phyloP scores from a whole-genome alignment of 2,113 vertebrate species.

The Marcusenius ussheri region DNA sequence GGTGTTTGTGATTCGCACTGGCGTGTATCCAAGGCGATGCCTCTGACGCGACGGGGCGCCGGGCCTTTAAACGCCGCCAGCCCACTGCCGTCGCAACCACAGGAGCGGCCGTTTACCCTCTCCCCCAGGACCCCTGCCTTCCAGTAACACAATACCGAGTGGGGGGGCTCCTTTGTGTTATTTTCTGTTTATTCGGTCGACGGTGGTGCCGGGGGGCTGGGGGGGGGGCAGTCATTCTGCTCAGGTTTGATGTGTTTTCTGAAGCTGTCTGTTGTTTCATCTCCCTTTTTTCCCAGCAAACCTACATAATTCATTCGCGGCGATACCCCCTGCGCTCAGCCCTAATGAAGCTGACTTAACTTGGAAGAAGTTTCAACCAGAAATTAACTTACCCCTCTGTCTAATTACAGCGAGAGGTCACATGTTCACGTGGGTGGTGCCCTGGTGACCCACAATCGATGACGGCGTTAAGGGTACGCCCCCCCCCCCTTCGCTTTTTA shows the following conservation, averaged over 20 bases:
- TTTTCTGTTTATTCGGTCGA: constrained; percentile 9
- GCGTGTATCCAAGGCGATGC: neutral
- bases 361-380: neutral
- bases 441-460: neutral
- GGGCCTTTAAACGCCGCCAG: neutral
- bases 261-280: neutral
- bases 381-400: neutral
- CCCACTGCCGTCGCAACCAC: neutral
- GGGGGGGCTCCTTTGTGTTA: constrained; percentile 17
- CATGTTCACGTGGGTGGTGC: neutral
- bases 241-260: neutral
- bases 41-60: neutral
- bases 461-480: neutral
- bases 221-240: neutral
- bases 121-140: neutral
- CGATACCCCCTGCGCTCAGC: neutral
- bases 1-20: constrained; percentile 5
- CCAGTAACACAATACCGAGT: constrained; percentile 10
- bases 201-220: neutral
- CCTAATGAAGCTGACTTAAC: neutral
- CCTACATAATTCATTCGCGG: neutral
- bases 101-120: neutral
- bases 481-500: neutral
- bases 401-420: neutral
- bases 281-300: neutral